A percentile compares a stretch with the other conserved stretches of the same genome.
Conservation (phyloP, 2,113 vertebrate genomes). For the Hemicordylus capensis region DNA sequence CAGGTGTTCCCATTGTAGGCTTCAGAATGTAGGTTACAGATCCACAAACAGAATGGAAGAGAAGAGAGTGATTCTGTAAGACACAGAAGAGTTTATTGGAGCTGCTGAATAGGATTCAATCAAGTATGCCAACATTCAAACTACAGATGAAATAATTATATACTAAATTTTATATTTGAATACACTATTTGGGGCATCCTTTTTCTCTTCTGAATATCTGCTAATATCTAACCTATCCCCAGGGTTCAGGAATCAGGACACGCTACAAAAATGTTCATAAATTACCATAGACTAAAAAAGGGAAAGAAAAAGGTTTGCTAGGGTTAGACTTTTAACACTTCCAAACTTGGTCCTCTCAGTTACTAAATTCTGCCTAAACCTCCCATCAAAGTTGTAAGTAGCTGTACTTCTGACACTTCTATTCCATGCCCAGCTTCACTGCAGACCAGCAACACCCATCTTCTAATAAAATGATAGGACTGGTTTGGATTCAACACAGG, state of each 20-base stretch:
- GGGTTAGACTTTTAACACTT: neutral
- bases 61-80: constrained; percentile 27
- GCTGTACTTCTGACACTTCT: neutral
- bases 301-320: neutral
- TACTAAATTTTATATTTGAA: too few species aligned
- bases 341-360: neutral
- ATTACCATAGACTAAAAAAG: neutral
- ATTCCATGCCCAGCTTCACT: neutral
- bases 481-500: too few species aligned
- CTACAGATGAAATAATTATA: too few species aligned
- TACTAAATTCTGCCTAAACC: neutral
- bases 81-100: neutral
- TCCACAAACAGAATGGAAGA: accelerated
- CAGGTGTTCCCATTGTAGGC: constrained; percentile 46
- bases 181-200: neutral
- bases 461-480: neutral
- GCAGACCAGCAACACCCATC: neutral
- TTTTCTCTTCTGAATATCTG: neutral
- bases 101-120: neutral
- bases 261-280: neutral
- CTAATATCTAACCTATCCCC: neutral
- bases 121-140: accelerated
- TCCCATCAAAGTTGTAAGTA: neutral
- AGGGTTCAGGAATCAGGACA: neutral
- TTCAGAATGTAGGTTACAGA: neutral